Evolutionary conservation across 2,113 vertebrate genomes (phyloP).

Genomic region (Spilogale gracilis): DNA sequence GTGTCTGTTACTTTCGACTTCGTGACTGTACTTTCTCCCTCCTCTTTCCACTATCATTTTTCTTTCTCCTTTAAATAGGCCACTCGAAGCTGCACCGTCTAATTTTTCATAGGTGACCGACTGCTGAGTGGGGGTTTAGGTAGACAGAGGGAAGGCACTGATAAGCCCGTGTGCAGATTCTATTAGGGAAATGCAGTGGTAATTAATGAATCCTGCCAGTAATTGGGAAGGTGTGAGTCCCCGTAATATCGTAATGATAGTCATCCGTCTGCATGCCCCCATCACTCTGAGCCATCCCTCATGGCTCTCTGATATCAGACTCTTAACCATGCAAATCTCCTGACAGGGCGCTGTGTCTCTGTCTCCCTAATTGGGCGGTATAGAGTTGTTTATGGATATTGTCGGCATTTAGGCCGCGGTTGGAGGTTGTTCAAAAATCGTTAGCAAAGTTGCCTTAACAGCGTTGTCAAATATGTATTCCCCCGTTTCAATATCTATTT

Average conservation of each 20-base stretch:
- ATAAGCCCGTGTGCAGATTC: slow-evolving; percentile 89
- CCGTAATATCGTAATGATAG: slow-evolving; percentile 97
- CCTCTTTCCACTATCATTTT: slow-evolving; percentile 65
- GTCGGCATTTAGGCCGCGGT: slow-evolving; percentile 98
- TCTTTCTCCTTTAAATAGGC: slow-evolving; percentile 87
- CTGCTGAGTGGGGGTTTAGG: slow-evolving; percentile 88
- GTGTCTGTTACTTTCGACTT: slow-evolving; percentile 41
- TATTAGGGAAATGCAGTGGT: slow-evolving; percentile 91
- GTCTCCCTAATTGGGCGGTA: slow-evolving; percentile 99
- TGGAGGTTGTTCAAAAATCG: slow-evolving; percentile 98
- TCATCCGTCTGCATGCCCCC: slow-evolving; percentile 94
- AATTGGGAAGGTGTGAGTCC: slow-evolving; percentile 97
- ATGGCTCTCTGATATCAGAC: slow-evolving; percentile 94
- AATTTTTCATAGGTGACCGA: slow-evolving; percentile 90
- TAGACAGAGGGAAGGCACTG: slow-evolving; percentile 91
- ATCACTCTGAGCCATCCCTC: slow-evolving; percentile 91
- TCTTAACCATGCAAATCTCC: slow-evolving; percentile 99
- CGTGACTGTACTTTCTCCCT: not conserved
- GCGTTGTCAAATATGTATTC: slow-evolving; percentile 92
- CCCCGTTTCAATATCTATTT: slow-evolving; percentile 86
- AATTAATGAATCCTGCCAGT: slow-evolving; percentile 99
- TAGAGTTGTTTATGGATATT: slow-evolving; percentile 99
- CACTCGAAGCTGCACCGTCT: slow-evolving; percentile 80
- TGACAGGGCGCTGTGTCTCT: slow-evolving; percentile 98
- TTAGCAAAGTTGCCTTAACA: slow-evolving; percentile 96